Evolutionary conservation across 1,140 invertebrate genomes (phyloP).

Genomic region (Drosophila repletoides): DNA sequence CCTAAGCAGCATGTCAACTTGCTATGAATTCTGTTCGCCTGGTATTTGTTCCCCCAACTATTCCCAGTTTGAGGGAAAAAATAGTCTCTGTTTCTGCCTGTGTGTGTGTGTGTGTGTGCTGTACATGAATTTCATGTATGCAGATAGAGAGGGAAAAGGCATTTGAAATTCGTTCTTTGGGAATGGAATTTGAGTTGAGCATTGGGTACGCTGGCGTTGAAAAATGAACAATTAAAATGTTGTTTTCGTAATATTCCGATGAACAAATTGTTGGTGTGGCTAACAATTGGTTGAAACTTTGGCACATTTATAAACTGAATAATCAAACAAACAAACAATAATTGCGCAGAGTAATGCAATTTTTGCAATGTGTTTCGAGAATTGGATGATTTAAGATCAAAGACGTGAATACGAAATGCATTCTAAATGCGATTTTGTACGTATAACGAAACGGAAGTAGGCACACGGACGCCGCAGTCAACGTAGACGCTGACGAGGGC

Average conservation of each 20-base stretch:
- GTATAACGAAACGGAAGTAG: constrained; percentile 33
- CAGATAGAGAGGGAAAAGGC: too few species aligned
- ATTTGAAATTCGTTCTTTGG: background rate
- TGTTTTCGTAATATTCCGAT: constrained; percentile 13
- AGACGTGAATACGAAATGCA: constrained; percentile 47
- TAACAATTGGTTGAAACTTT: background rate
- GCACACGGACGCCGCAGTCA: constrained; percentile 26
- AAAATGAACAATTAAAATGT: constrained; percentile 42
- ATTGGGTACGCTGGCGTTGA: background rate
- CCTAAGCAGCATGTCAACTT: too few species aligned
- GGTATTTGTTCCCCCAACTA: too few species aligned
- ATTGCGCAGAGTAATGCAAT: constrained; percentile 4
- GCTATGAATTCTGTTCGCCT: too few species aligned
- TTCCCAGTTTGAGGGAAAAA: too few species aligned
- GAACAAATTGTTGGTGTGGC: constrained; percentile 3
- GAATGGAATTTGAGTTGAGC: background rate
- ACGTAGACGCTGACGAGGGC: background rate
- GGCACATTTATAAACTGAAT: constrained; percentile 20
- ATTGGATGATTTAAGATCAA: constrained; percentile 45
- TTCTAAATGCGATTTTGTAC: constrained; percentile 58
- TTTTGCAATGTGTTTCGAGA: background rate
- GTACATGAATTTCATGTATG: too few species aligned
- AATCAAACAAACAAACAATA: background rate
- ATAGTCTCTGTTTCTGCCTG: too few species aligned
- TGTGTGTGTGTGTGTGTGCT: too few species aligned